Percentiles rank a stretch among this genome's conserved stretches.
Conservation (phyloP, 2,888 invertebrate genomes). For the Ptychoptera contaminata region DNA sequence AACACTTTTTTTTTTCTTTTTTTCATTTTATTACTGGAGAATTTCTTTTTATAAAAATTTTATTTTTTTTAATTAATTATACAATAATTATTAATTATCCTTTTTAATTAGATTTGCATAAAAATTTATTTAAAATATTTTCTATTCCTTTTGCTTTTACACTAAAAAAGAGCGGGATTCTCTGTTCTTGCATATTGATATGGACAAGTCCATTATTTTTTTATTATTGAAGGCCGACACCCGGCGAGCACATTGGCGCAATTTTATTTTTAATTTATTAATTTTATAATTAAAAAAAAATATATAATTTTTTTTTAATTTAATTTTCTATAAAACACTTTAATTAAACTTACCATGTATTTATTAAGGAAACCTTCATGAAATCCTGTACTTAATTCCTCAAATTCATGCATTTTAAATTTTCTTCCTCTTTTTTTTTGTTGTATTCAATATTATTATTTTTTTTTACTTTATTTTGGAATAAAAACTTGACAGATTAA, state of each 20-base stretch:
- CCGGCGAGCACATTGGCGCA: conserved; percentile 9
- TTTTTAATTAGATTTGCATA: neutral
- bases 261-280: conserved; percentile 8
- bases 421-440: neutral
- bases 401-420: conserved; percentile 47
- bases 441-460: neutral
- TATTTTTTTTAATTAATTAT: too few species aligned
- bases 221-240: conserved; percentile 11
- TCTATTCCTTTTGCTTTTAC: neutral
- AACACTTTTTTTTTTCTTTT: neutral
- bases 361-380: conserved; percentile 47
- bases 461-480: neutral
- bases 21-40: too few species aligned
- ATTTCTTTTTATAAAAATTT: too few species aligned
- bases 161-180: conserved; percentile 2
- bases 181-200: neutral
- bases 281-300: neutral
- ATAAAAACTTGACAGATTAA: conserved; percentile 1
- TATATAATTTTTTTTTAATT: too few species aligned
- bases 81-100: neutral
- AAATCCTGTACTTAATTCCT: conserved; percentile 51
- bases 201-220: conserved; percentile 1
- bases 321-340: neutral
- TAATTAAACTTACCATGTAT: conserved; percentile 45
- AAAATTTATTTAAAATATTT: neutral